phyloP scores from a whole-genome alignment of 2,113 vertebrate species.

The Athene cunicularia region DNA sequence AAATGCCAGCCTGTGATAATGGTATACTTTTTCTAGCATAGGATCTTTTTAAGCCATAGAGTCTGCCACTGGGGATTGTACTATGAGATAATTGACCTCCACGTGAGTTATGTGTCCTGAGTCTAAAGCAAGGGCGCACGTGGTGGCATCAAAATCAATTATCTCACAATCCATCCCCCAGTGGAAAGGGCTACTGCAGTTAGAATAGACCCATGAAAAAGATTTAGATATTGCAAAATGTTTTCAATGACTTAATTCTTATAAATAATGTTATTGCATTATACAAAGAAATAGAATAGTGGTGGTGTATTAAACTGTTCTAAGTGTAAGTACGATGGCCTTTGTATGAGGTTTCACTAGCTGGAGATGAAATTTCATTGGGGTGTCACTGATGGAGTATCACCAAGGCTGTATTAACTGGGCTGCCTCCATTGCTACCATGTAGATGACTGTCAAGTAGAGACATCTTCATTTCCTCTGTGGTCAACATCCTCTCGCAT shows the following conservation, averaged over 20 bases:
- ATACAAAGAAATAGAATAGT: not conserved
- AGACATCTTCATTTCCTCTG: constrained; percentile 22
- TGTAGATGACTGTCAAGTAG: not conserved
- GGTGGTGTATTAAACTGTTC: not conserved
- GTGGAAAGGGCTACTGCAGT: not conserved
- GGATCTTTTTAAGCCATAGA: constrained; percentile 22
- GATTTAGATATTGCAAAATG: constrained; percentile 21
- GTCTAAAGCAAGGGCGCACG: constrained; percentile 44
- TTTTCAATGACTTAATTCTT: constrained; percentile 19
- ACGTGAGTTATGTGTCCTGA: constrained; percentile 51
- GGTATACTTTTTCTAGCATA: not conserved
- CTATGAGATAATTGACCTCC: constrained; percentile 57
- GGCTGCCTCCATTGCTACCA: not conserved
- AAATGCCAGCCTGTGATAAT: constrained; percentile 3
- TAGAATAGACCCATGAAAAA: constrained; percentile 19
- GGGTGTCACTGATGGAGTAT: not conserved
- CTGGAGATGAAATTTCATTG: not conserved
- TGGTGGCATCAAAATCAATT: constrained; percentile 50
- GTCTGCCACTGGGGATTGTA: constrained; percentile 28
- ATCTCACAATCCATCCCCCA: constrained; percentile 15
- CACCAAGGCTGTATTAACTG: not conserved
- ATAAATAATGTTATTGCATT: not conserved
- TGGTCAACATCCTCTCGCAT: not conserved
- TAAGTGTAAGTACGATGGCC: not conserved
- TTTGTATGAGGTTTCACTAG: not conserved